Evolutionary conservation across 2,113 vertebrate species (phyloP), one percentile per base, ranked within the genome.

Genomic region (Proterorhinus semilunaris): DNA sequence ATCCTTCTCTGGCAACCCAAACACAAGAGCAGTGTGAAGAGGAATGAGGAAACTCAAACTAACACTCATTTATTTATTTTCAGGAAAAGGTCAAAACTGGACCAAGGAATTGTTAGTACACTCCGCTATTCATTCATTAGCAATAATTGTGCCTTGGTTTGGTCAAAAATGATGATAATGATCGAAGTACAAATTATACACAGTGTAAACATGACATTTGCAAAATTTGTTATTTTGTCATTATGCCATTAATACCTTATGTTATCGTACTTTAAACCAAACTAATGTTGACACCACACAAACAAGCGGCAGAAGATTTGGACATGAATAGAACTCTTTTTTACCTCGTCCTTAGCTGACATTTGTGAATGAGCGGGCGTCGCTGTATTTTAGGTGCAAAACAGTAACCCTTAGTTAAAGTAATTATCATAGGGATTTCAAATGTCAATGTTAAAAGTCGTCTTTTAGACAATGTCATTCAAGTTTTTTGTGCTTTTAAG

Each of bases 1-100:
- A 99, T 93, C 98, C 98, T 94, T 99, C 96, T 97, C 98, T 99
- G 94, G 80, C 76, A 84, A 83, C 66, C 66, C 68, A 86, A 83
- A 73, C 16, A 83, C 52, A 16, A 68, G 43, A 72, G 17, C 8
- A 48, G 44, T n/a, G 50, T n/a, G 49, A 69, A 27, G 47, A 63
- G 27, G 68, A 71, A 61, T 52, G 49, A 62, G 17, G 66, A 52
- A 62, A 52, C 27, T 36, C 27, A 36, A 36, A 36, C 21, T 36
- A 36, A 36, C 27, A 36, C 27, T 36, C 27, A 36, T 36, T 36
- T 36, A 36, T 36, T 36, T 36, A 36, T 36, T 36, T 36, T 36
- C 27, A 36, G 27, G 4, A 36, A 36, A 36, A 36, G 27, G 27
- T 36, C 27, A 36, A 2, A 36, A 36, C 27, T 36, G 27, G 27